Evolutionary conservation across 2,888 invertebrate species (phyloP).

Genomic region (Lepidochrysops patricia): DNA sequence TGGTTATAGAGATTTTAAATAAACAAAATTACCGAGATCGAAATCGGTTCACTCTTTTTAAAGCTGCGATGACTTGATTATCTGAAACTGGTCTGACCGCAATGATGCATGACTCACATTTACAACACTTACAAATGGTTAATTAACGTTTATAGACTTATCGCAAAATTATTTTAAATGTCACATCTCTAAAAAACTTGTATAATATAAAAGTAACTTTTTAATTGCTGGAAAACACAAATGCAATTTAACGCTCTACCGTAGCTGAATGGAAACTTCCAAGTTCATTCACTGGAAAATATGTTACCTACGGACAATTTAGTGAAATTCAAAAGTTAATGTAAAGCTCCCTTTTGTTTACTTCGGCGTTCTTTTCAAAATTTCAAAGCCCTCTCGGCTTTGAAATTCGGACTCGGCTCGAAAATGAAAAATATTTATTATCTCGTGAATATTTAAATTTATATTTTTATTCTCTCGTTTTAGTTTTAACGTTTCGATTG

Average conservation of each 20-base stretch:
- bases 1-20: no score
- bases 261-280: background rate
- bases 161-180: no score
- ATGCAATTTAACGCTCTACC: background rate
- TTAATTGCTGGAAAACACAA: background rate
- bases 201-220: background rate
- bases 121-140: no score
- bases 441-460: background rate
- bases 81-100: no score
- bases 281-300: background rate
- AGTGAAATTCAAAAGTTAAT: background rate
- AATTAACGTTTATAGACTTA: no score
- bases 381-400: background rate
- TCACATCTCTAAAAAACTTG: no score
- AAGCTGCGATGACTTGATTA: background rate
- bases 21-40: no score
- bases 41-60: no score
- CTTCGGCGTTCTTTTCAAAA: background rate
- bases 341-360: background rate
- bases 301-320: background rate
- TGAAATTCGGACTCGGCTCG: background rate
- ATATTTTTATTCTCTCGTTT: background rate
- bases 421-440: slow-evolving; percentile 1
- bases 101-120: no score
- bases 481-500: background rate